Conservation (phyloP, 2,797 vertebrate genomes). For the Micropoecilia bifurca region DNA sequence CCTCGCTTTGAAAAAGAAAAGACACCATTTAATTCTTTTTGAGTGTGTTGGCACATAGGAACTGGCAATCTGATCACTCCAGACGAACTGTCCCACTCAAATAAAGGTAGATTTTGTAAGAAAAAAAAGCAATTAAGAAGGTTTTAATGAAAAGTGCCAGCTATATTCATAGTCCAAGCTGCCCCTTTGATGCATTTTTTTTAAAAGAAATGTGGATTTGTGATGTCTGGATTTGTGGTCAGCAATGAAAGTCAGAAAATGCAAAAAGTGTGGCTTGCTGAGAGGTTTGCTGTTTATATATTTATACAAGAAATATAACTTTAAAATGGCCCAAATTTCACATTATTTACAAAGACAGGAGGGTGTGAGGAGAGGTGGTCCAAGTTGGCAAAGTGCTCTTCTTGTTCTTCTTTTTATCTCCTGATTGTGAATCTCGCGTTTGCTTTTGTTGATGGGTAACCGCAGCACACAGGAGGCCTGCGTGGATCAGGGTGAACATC, state of each 20-base stretch:
- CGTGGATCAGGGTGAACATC: constrained; percentile 29
- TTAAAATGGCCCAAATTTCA: constrained; percentile 49
- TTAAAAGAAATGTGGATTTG: constrained; percentile 29
- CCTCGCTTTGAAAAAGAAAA: constrained; percentile 44
- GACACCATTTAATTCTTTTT: constrained; percentile 36
- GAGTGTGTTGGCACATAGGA: constrained; percentile 55
- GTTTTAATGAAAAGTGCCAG: constrained; percentile 58
- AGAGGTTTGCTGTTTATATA: constrained; percentile 35
- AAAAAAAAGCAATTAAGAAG: constrained; percentile 37
- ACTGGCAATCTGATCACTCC: constrained; percentile 54
- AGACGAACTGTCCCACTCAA: constrained; percentile 44
- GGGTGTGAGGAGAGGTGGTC: constrained; percentile 19
- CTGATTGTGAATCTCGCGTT: constrained; percentile 70
- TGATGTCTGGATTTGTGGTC: constrained; percentile 28
- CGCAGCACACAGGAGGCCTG: constrained; percentile 31
- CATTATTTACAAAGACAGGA: constrained; percentile 73
- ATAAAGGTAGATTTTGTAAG: constrained; percentile 58
- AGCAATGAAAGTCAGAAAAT: constrained; percentile 40
- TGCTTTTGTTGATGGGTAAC: constrained; percentile 31
- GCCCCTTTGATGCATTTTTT: constrained; percentile 58
- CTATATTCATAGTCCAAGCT: constrained; percentile 62
- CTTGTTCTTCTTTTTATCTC: constrained; percentile 39
- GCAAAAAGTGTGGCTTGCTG: constrained; percentile 16
- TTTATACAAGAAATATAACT: constrained; percentile 66
- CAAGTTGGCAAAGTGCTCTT: constrained; percentile 13